Evolutionary conservation across 2,888 invertebrate species (phyloP), one percentile per base, ranked within the genome.

Genomic region (Perizoma affinitatum): DNA sequence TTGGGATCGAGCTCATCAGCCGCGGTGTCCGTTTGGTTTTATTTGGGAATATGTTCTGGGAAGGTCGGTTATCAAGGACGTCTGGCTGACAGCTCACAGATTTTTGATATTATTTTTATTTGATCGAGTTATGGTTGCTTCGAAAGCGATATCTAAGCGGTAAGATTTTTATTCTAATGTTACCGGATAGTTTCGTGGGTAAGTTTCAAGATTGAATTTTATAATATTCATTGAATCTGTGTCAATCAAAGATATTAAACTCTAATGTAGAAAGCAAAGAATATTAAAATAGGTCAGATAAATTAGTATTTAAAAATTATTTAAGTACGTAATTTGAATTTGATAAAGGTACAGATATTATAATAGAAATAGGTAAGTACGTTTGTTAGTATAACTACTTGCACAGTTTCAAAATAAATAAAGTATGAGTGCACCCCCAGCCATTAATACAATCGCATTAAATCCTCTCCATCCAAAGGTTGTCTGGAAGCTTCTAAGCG

Each of bases 31-130:
- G 68, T 83, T 87, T 84, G 71, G 81, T 85, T 84, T 86, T 83
- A 79, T 86, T 87, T 79, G 74, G 75, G 74, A 76, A 71, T 76
- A 76, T 75, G 67, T 87, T 87, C 84, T 81, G 79, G 79, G 87
- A 90, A 90, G 89, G 89, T 84, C 85, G 83, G 67, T 58, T 63
- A 60, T 68, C 88, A 90, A 90, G 89, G 88, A 84, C 87, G 83
- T 73, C 73, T 64, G 60, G 41, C 58, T 61, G 69, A 68, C 72
- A 71, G 73, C 77, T 78, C 77, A 74, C 73, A 71, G 68, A 71
- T 72, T 71, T 67, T 69, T 73, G 63, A 70, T 77, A 71, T 75
- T 76, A 75, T 76, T 74, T 73, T 76, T 72, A 75, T 76, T 75
- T 72, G 54, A 69, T 67, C 61, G 41, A 51, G 65, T 59, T 67